Conservation (phyloP, 2,113 vertebrate species). For the Albula glossodonta region DNA sequence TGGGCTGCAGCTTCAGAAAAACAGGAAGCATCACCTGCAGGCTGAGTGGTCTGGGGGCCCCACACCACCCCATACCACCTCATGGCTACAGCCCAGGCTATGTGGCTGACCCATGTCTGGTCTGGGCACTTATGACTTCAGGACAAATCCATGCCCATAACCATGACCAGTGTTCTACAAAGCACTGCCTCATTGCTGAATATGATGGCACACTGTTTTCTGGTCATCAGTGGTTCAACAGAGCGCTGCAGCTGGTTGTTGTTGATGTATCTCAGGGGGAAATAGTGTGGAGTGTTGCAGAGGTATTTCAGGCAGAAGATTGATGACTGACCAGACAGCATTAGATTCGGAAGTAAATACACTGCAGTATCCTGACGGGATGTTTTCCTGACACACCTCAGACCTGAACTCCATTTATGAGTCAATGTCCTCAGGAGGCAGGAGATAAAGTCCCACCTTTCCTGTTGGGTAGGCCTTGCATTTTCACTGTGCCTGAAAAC, state of each 20-base stretch:
- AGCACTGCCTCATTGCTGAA: too few species aligned
- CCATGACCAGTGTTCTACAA: too few species aligned
- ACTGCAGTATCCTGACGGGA: not conserved
- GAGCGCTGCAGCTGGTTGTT: not conserved
- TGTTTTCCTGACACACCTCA: not conserved
- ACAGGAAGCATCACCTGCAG: constrained; percentile 20
- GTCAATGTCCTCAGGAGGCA: not conserved
- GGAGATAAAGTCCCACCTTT: not conserved
- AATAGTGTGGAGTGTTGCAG: not conserved
- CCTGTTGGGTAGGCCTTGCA: not conserved
- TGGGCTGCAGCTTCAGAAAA: not conserved
- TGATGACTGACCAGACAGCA: not conserved
- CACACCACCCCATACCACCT: not conserved
- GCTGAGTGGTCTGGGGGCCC: not conserved
- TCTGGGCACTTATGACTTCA: not conserved
- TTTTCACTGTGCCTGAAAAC: not conserved
- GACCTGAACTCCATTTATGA: not conserved
- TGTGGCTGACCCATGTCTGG: not conserved
- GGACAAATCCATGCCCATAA: not conserved
- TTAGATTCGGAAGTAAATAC: not conserved
- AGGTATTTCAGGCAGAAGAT: not conserved
- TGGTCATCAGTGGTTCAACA: not conserved
- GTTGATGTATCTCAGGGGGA: not conserved
- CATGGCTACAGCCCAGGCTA: not conserved
- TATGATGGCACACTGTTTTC: not conserved